These are phyloP conservation scores for human (Homo sapiens) DNA, from an alignment of 2,113 vertebrate genomes.

Conservation along the genomic window DNA sequence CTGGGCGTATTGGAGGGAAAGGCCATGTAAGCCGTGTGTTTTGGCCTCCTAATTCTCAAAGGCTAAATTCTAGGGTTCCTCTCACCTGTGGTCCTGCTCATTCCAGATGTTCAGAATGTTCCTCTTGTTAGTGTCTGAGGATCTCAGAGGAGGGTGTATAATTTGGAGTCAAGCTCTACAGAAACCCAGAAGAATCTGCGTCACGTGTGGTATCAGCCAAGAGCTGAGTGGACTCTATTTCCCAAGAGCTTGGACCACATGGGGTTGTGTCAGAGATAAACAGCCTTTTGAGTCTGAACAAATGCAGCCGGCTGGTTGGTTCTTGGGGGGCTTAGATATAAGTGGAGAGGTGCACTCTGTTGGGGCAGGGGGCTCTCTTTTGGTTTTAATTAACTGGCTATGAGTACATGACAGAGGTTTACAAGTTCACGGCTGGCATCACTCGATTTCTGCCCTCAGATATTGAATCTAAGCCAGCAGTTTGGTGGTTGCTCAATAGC, in stretches of 20 bases:
- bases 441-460: background rate
- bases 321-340: fast-evolving
- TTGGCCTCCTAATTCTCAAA: background rate
- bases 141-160: background rate
- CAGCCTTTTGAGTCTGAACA: background rate
- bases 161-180: background rate
- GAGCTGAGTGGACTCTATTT: background rate
- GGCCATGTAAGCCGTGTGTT: background rate
- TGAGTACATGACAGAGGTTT: background rate
- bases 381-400: background rate
- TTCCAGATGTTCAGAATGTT: background rate
- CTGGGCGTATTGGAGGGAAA: background rate
- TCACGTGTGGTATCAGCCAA: background rate
- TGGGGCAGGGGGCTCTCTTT: fast-evolving
- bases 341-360: fast-evolving
- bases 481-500: slow-evolving; percentile 7
- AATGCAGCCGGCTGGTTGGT: fast-evolving
- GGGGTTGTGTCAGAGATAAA: background rate
- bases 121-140: fast-evolving
- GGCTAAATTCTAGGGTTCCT: background rate
- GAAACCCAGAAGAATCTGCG: background rate
- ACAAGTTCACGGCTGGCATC: background rate
- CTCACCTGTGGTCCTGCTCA: background rate
- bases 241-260: fast-evolving
- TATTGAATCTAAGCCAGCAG: background rate